phyloP scores from a whole-genome alignment of 2,113 vertebrate genomes.

The Puntigrus tetrazona region DNA sequence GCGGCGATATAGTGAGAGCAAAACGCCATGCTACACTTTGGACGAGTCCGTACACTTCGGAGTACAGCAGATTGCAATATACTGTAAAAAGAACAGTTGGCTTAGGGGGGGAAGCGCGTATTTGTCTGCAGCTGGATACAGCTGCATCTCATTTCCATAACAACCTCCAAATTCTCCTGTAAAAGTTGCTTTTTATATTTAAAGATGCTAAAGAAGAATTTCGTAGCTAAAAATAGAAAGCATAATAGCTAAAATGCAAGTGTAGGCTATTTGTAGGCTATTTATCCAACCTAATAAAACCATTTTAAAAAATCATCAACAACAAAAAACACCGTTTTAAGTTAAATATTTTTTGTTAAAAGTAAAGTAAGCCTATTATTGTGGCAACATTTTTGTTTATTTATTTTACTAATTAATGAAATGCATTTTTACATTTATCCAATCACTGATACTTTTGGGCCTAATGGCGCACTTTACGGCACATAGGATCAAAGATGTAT shows the following conservation, averaged over 20 bases:
- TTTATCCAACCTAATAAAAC: too few species aligned
- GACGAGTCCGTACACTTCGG: constrained; percentile 25
- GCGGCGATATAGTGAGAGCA: neutral
- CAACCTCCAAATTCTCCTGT: neutral
- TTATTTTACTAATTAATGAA: neutral
- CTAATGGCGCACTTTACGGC: neutral
- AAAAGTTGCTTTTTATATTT: neutral
- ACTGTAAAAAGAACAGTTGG: constrained; percentile 7
- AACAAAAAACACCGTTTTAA: too few species aligned
- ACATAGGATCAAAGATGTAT: neutral
- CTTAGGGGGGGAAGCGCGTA: neutral
- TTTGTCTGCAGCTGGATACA: neutral
- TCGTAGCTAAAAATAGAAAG: neutral
- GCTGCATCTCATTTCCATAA: neutral
- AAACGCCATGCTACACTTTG: neutral
- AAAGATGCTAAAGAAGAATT: neutral
- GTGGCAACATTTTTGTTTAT: neutral
- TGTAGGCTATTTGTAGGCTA: neutral
- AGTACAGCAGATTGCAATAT: constrained; percentile 15
- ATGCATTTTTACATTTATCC: too few species aligned
- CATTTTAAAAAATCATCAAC: too few species aligned
- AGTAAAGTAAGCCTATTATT: neutral
- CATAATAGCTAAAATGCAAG: neutral
- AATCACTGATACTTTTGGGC: neutral
- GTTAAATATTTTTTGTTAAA: too few species aligned